Percentiles rank a stretch among this genome's conserved stretches.
phyloP scores from a whole-genome alignment of 2,888 invertebrate species.

The Trachelus stipa region DNA sequence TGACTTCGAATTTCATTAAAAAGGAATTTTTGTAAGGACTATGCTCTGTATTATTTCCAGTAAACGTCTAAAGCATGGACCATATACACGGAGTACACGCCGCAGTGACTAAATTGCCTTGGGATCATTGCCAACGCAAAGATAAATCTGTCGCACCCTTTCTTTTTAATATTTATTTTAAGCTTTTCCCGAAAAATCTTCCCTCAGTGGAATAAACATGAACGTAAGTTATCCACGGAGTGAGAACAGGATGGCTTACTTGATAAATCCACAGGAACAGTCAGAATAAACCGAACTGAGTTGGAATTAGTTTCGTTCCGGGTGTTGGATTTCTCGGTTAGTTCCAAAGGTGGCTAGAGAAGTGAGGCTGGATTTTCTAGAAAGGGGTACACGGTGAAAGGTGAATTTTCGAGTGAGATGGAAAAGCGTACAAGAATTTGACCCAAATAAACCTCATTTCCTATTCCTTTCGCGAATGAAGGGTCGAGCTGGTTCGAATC shows the following conservation, averaged over 20 bases:
- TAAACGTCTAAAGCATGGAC: neutral
- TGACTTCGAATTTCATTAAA: neutral
- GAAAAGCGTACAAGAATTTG: conserved; percentile 8
- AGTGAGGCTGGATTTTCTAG: neutral
- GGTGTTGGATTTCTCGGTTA: neutral
- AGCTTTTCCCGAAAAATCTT: neutral
- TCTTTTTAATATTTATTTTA: neutral
- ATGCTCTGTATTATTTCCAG: neutral
- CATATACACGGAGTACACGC: neutral
- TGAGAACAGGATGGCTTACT: neutral
- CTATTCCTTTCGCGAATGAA: conserved; percentile 16
- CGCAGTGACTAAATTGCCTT: neutral
- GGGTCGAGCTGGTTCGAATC: neutral
- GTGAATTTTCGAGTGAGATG: neutral
- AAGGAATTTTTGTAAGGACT: neutral
- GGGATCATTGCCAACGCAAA: neutral
- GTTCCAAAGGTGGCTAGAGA: neutral
- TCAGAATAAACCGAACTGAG: conserved; percentile 18
- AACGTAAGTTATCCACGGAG: neutral
- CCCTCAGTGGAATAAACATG: neutral
- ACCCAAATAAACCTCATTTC: conserved; percentile 30
- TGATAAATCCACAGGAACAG: conserved; percentile 18
- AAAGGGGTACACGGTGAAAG: neutral
- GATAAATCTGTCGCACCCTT: neutral
- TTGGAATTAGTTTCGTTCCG: conserved; percentile 26